Evolutionary conservation across 2,797 vertebrate genomes (phyloP).

Genomic region (Cichlasoma orientale): DNA sequence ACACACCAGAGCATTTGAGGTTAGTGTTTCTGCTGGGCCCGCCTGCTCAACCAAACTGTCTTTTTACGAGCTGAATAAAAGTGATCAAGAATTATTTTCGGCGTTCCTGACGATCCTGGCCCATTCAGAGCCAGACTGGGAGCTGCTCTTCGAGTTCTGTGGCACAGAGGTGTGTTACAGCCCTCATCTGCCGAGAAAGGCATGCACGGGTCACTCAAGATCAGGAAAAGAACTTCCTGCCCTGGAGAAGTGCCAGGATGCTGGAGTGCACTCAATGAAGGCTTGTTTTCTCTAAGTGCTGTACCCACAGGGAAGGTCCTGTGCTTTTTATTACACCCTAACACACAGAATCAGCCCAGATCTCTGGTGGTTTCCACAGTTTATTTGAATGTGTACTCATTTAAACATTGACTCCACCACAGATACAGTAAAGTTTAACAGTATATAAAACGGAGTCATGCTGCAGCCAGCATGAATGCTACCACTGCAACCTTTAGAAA

Average conservation of each 20-base stretch:
- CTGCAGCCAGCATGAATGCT: not conserved
- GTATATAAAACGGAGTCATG: not conserved
- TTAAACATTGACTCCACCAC: not conserved
- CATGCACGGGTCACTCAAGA: slow-evolving; percentile 62
- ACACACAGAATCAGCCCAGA: slow-evolving; percentile 1
- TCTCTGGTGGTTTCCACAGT: slow-evolving; percentile 5
- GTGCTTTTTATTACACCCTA: slow-evolving; percentile 29
- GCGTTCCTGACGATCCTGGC: not conserved
- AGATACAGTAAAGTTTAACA: not conserved
- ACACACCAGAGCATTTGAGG: not conserved
- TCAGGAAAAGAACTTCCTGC: slow-evolving; percentile 74
- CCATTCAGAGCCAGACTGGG: slow-evolving; percentile 8
- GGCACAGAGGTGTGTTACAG: slow-evolving; percentile 40
- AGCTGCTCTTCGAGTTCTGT: slow-evolving; percentile 10
- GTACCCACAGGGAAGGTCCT: slow-evolving; percentile 37
- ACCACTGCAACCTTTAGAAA: not conserved
- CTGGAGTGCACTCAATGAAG: slow-evolving; percentile 49
- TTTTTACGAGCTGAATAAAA: not conserved
- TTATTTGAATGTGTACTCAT: not conserved
- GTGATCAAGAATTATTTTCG: not conserved
- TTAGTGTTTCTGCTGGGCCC: not conserved
- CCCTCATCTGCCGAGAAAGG: slow-evolving; percentile 56
- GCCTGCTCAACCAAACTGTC: not conserved
- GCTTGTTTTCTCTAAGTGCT: slow-evolving; percentile 51
- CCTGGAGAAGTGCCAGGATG: slow-evolving; percentile 66